These are phyloP conservation scores for Sebastes jordani DNA, from an alignment of 2,797 vertebrate genomes.

Conservation along the genomic window DNA sequence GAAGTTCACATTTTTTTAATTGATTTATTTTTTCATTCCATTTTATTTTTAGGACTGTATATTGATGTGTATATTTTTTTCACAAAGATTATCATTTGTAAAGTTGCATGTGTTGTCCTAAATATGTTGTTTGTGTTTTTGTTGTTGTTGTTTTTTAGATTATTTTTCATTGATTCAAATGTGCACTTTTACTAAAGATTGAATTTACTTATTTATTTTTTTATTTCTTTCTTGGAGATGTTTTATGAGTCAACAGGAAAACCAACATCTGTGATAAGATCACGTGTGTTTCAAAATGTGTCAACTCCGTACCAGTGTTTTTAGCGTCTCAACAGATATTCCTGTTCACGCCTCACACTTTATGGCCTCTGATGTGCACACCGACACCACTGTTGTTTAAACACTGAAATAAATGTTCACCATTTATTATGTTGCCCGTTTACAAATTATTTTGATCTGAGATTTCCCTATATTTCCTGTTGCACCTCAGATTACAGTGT, in stretches of 20 bases:
- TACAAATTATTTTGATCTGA: background rate
- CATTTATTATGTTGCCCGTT: background rate
- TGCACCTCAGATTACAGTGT: background rate
- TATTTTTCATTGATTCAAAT: constrained; percentile 23
- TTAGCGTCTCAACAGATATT: background rate
- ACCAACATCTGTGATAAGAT: constrained; percentile 29
- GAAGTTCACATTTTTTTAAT: constrained; percentile 23
- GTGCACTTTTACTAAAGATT: constrained; percentile 27
- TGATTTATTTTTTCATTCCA: constrained; percentile 51
- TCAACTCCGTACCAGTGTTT: background rate
- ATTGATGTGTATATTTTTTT: constrained; percentile 1
- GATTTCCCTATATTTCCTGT: background rate
- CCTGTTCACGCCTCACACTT: background rate
- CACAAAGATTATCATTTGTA: background rate
- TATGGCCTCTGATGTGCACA: background rate
- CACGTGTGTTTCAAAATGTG: background rate
- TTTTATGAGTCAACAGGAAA: background rate
- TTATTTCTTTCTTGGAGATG: constrained; percentile 46
- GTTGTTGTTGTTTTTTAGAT: background rate
- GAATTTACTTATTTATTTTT: constrained; percentile 41
- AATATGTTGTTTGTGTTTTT: background rate
- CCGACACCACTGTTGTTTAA: constrained; percentile 19
- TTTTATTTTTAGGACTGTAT: background rate
- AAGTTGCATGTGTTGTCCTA: background rate
- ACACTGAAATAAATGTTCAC: constrained; percentile 56